Evolutionary conservation across 2,113 vertebrate species (phyloP), one percentile per base, ranked within the genome.

Genomic region (Plecotus auritus): DNA sequence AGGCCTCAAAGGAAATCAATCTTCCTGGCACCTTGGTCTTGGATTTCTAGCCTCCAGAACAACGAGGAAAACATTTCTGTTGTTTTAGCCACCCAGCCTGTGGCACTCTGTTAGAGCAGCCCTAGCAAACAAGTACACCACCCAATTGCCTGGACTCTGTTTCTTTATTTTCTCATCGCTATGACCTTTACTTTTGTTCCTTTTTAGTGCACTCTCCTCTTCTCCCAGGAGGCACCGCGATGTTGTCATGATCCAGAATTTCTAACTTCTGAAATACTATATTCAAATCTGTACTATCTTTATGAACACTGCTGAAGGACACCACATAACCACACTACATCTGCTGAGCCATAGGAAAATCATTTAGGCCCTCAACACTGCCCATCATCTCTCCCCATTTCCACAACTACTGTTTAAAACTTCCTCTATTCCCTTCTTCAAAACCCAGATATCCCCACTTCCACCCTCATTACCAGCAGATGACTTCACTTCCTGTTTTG

Each of bases 381-480:
- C 30, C 30, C 28, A 26, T 47, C 28, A 0, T 42, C 47, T 54
- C 61, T 72, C 37, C 22, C n/a, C 20, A 86, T 84, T 47, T 70
- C 47, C 78, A 67, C 69, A 78, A 16, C 0, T 4, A 49, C 9
- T 4, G 32, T 23, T 72, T 73, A 80, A 66, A 45, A 94, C 80
- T 93, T 97, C 77, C 90, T 93, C 86, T 93, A 12, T 85, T 85
- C n/a, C 80, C 45, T 81, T 89, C 28, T 78, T 89, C 80, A 93
- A 89, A 91, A 59, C 23, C 22, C 2, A 2, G n/a, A 45, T 81
- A 67, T 81, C 16, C 32, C 90, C 40, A 37, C 7, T 6, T 42
- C 47, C 30, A 94, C 22, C 56, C 59, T 89, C 37, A 20, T 54
- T 88, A 69, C 32, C 7, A 45, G 56, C 7, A 66, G 49, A 78